Conservation (phyloP, 1,140 invertebrate species). For the Macrobrachium nipponense region DNA sequence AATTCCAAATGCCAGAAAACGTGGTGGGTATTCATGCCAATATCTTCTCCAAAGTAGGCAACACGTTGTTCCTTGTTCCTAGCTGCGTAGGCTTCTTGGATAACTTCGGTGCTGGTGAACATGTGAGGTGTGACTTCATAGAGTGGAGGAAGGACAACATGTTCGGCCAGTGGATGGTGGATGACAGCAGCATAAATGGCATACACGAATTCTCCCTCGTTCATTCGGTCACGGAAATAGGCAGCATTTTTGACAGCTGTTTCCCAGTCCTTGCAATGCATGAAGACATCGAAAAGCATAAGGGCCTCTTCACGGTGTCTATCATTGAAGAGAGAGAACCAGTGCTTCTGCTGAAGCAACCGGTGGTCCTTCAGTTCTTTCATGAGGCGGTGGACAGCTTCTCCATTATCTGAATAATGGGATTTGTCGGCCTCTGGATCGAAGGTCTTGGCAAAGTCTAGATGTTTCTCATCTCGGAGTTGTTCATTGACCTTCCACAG, state of each 20-base stretch:
- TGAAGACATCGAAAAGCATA: conserved; percentile 39
- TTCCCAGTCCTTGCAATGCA: neutral
- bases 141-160: conserved; percentile 33
- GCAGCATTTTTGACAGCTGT: too few relatives aligned
- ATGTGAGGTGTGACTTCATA: conserved; percentile 43
- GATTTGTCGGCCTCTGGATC: neutral
- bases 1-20: too few relatives aligned
- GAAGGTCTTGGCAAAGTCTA: conserved; percentile 8
- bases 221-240: too few relatives aligned
- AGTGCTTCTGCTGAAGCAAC: conserved; percentile 32
- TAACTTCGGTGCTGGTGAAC: neutral
- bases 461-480: conserved; percentile 13
- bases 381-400: neutral
- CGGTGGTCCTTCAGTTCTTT: neutral
- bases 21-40: too few relatives aligned
- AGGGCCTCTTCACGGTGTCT: conserved; percentile 34
- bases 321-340: conserved; percentile 51
- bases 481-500: conserved; percentile 32
- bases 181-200: conserved; percentile 22
- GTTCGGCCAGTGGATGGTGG: neutral
- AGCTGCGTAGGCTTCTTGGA: too few relatives aligned
- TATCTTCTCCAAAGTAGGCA: too few relatives aligned
- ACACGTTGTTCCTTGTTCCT: too few relatives aligned
- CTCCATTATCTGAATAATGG: conserved; percentile 31
- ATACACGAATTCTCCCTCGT: too few relatives aligned